A percentile compares a stretch with the other conserved stretches of the same genome.
Conservation (phyloP, 2,888 invertebrate genomes). For the Doris montereyensis region DNA sequence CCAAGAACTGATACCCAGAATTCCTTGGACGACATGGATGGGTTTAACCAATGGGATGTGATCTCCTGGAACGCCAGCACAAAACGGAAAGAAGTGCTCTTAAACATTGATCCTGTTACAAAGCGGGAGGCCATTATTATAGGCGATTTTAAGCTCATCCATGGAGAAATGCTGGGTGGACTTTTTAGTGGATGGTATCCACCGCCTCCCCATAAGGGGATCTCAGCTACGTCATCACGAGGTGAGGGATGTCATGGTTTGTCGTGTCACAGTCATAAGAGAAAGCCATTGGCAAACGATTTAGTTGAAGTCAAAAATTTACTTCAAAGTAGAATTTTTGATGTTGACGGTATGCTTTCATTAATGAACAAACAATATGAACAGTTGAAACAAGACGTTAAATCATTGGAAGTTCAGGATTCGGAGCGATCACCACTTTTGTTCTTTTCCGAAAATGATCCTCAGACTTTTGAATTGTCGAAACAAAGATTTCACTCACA, state of each 20-base stretch:
- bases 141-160: slow-evolving; percentile 66
- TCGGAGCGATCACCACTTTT: neutral
- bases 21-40: slow-evolving; percentile 76
- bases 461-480: neutral
- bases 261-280: too few species aligned
- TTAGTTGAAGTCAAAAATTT: neutral
- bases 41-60: slow-evolving; percentile 83
- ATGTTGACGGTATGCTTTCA: too few species aligned
- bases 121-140: slow-evolving; percentile 57
- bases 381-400: neutral
- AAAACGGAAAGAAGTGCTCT: slow-evolving; percentile 77
- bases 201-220: slow-evolving; percentile 46
- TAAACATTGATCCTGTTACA: slow-evolving; percentile 66
- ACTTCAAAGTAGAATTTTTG: neutral
- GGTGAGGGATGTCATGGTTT: too few species aligned
- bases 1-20: neutral
- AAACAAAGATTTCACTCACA: neutral
- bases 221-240: neutral
- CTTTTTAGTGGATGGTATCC: slow-evolving; percentile 63
- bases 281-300: too few species aligned
- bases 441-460: neutral
- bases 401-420: too few species aligned
- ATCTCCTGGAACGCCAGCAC: slow-evolving; percentile 78
- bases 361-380: too few species aligned
- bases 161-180: slow-evolving; percentile 55